Base-by-base conservation (phyloP, 2,113 vertebrate species). In the Rhynchomys soricoides region DNA sequence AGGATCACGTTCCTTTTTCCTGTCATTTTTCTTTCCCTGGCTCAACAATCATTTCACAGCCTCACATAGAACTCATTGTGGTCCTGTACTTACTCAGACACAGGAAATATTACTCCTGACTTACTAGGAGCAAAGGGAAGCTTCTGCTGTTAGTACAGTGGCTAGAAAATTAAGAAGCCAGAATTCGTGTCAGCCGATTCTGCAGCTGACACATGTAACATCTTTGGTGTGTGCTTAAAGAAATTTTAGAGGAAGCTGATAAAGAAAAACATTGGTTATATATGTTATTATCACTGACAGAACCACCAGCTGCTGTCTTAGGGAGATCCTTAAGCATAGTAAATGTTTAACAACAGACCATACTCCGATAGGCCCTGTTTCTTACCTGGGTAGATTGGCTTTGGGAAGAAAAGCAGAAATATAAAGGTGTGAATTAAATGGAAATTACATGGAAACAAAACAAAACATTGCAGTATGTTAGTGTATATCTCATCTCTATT, bases 361-460 rank as follows among this genome's bases (percentile, higher is more conserved):
- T 91, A 62, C 78, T 91, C 91, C 31, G 6, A 17, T 31, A 66
- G 3, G 2, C 50, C 29, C 93, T 89, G 34, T 78, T 88, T 96
- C 29, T 86, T 73, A 9, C 86, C 48, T 4, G 0, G 62, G 37
- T 19, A 89, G 45, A 52, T 74, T 96, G 34, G 6, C 15, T n/a
- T 92, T 62, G 48, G 92, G 88, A n/a, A 31, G 79, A 77, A 37
- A 86, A 83, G 52, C 12, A 93, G 12, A 92, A 83, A 93, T 85
- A 77, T 57, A 94, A 81, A 94, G 12, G 10, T 45, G 40, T n/a
- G 57, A 96, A 71, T 43, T 57, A 88, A 95, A 2, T 81, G 12
- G 71, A 94, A 90, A 91, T 31, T 55, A 89, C 94, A 4, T 90
- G 17, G 64, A 94, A 93, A 93, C 13, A 83, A 97, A 94, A 77